These are phyloP conservation scores for Xiphydria camelus DNA, from an alignment of 2,888 invertebrate species.

Conservation along the genomic window DNA sequence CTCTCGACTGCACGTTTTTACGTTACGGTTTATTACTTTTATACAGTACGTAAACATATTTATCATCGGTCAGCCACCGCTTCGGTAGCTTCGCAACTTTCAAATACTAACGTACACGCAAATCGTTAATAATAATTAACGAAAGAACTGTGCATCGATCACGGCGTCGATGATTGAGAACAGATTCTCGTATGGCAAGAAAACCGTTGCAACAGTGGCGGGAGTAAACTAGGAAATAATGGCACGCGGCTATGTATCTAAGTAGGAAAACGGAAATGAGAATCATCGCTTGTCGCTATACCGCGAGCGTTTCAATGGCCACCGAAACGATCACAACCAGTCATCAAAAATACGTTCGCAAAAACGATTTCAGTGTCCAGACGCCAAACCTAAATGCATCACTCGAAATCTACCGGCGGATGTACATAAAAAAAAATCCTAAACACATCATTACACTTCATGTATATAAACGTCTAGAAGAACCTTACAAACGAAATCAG, in stretches of 20 bases:
- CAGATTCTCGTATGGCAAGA: no score
- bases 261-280: no score
- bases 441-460: slow-evolving; percentile 10
- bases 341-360: slow-evolving; percentile 22
- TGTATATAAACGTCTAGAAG: slow-evolving; percentile 26
- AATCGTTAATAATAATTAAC: no score
- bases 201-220: no score
- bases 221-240: no score
- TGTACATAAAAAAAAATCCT: slow-evolving; percentile 13
- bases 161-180: slow-evolving; percentile 11
- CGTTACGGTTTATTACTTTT: slow-evolving; percentile 20
- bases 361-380: no score
- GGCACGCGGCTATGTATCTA: no score
- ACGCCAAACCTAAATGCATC: no score
- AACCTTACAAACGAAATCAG: slow-evolving; percentile 42
- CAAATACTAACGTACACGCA: no score
- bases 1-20: slow-evolving; percentile 26
- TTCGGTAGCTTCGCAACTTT: no score
- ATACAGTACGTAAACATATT: slow-evolving; percentile 22
- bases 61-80: slow-evolving; percentile 16
- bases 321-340: slow-evolving; percentile 28
- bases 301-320: slow-evolving; percentile 20
- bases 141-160: slow-evolving; percentile 4
- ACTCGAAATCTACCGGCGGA: no score
- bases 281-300: no score